Conservation (phyloP, 2,797 vertebrate genomes). For the Pelodytes ibericus region DNA sequence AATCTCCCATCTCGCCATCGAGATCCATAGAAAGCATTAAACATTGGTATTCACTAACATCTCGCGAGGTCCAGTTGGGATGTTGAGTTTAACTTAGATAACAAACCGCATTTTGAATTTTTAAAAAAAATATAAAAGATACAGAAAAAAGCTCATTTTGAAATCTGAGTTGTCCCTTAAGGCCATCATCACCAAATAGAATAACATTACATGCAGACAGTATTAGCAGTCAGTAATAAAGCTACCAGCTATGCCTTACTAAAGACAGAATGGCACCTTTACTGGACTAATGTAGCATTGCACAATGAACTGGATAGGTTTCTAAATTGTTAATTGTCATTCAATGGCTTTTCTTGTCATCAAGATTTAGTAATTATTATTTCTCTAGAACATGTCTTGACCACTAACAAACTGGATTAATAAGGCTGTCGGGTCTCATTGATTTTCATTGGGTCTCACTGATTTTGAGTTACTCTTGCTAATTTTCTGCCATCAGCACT, state of each 20-base stretch:
- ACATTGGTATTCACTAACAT: too few relatives aligned
- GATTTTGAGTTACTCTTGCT: slow-evolving; percentile 23
- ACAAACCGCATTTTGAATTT: too few relatives aligned
- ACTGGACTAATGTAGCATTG: background rate
- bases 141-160: too few relatives aligned
- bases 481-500: slow-evolving; percentile 45
- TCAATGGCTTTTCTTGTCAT: background rate
- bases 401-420: slow-evolving; percentile 37
- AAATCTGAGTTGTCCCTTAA: too few relatives aligned
- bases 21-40: too few relatives aligned
- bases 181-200: background rate
- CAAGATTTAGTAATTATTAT: slow-evolving; percentile 27
- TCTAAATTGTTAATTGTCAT: background rate
- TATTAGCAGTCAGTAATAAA: background rate
- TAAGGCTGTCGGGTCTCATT: slow-evolving; percentile 26
- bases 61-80: too few relatives aligned
- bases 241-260: background rate
- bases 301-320: background rate
- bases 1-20: too few relatives aligned
- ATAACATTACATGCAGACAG: background rate
- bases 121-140: too few relatives aligned
- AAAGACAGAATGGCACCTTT: background rate
- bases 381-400: slow-evolving; percentile 30
- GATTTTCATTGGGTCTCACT: slow-evolving; percentile 34
- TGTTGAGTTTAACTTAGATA: too few relatives aligned